Evolutionary conservation across 2,888 invertebrate species (phyloP), one percentile per base, ranked within the genome.

Genomic region (Eupithecia inturbata): DNA sequence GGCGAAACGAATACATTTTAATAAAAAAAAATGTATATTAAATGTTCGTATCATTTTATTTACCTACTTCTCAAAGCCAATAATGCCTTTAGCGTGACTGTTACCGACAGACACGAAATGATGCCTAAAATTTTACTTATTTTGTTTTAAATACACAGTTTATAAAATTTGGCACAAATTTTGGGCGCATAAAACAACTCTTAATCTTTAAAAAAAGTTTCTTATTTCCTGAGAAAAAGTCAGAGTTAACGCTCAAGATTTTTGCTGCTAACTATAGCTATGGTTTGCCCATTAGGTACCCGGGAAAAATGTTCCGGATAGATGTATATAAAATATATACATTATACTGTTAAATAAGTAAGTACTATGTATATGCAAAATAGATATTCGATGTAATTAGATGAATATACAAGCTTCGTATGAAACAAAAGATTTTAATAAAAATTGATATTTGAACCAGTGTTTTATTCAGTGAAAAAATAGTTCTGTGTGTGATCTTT

Each of bases 361-460:
- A 83, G 82, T 82, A 68, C 83, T 87, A 84, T 86, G 82, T 87
- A 84, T 88, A 88, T 87, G 92, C 90, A 87, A 89, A 87, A 88
- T 94, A 94, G 93, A 88, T 81, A 88, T 84, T 94, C 85, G 90
- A 89, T 93, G 93, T 94, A 93, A 91, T 82, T 94, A 94, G 93
- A 89, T 87, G 88, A 91, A 86, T 92, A 92, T 93, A 94, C 93
- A 92, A 91, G 94, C 94, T 94, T 94, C 90, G 87, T 92, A 94
- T 90, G 89, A 88, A 87, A 91, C 86, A 89, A 91, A 84, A 87
- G 85, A 88, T 93, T 94, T 93, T 93, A 94, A 94, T 94, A 94
- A 94, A n/a, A 93, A 93, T 91, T 92, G 89, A 88, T 92, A 92
- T 92, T 91, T 91, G 89, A 91, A 82, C 74, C 36, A 45, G 57